These are phyloP conservation scores for Gasteruption jaculator DNA, from an alignment of 2,888 invertebrate genomes.

Conservation along the genomic window DNA sequence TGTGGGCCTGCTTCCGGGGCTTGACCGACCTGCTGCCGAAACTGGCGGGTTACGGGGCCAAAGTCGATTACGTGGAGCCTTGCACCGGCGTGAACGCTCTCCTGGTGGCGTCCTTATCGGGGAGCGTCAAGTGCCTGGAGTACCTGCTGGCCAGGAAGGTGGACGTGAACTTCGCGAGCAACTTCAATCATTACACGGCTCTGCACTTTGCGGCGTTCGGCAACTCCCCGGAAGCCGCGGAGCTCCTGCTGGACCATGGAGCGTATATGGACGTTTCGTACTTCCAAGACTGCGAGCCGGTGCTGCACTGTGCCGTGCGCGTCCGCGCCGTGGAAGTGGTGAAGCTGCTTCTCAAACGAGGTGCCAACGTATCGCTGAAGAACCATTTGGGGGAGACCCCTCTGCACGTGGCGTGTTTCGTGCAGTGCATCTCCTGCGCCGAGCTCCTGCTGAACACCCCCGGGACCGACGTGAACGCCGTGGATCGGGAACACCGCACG, in stretches of 20 bases:
- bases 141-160: conserved; percentile 66
- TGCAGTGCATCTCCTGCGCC: conserved; percentile 41
- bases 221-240: conserved; percentile 49
- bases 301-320: conserved; percentile 54
- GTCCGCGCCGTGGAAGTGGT: conserved; percentile 43
- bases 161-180: conserved; percentile 59
- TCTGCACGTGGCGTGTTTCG: conserved; percentile 54
- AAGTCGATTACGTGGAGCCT: conserved; percentile 66
- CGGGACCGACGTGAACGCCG: conserved; percentile 46
- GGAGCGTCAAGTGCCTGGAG: conserved; percentile 66
- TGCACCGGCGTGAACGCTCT: conserved; percentile 70
- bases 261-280: conserved; percentile 41
- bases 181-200: conserved; percentile 43
- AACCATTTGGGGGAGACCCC: conserved; percentile 52
- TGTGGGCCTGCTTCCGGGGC: conserved; percentile 76
- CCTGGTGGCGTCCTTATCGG: conserved; percentile 73
- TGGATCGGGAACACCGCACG: conserved; percentile 47
- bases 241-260: conserved; percentile 48
- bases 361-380: conserved; percentile 48
- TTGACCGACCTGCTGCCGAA: conserved; percentile 65
- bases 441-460: conserved; percentile 39
- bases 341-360: conserved; percentile 47
- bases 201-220: conserved; percentile 55
- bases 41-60: conserved; percentile 65
- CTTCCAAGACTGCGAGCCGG: conserved; percentile 43